Evolutionary conservation across 2,888 invertebrate species (phyloP).

Genomic region (Eutolmus rufibarbis): DNA sequence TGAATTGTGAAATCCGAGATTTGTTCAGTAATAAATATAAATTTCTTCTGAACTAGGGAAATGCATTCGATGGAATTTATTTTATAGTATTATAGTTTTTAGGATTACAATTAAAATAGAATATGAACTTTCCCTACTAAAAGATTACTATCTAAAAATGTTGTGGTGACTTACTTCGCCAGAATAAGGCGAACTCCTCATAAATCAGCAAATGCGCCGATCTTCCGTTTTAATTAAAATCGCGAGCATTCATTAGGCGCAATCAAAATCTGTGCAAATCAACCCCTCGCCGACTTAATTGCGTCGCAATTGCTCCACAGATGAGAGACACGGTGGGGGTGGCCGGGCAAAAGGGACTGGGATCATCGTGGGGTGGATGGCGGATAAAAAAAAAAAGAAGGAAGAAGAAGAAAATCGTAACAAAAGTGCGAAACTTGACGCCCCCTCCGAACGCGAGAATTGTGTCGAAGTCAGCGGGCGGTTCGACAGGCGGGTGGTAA

Average conservation of each 20-base stretch:
- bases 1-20: no score
- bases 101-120: no score
- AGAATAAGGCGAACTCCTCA: background rate
- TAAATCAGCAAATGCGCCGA: background rate
- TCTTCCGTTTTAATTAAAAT: conserved; percentile 35
- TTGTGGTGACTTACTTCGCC: background rate
- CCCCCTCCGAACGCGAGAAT: conserved; percentile 22
- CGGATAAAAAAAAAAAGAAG: background rate
- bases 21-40: no score
- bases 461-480: conserved; percentile 40
- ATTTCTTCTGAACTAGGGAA: no score
- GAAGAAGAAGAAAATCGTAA: conserved; percentile 9
- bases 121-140: no score
- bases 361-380: background rate
- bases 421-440: conserved; percentile 35
- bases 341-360: background rate
- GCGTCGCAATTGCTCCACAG: conserved; percentile 16
- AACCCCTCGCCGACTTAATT: conserved; percentile 30
- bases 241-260: conserved; percentile 34
- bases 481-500: conserved; percentile 44
- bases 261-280: conserved; percentile 38
- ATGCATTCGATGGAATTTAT: no score
- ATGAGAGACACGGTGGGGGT: background rate
- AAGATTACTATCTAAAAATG: no score
- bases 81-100: no score